Percentiles rank a stretch among this genome's conserved stretches.
These are phyloP conservation scores for Vimba vimba DNA, from an alignment of 2,113 vertebrate species.

Conservation along the genomic window DNA sequence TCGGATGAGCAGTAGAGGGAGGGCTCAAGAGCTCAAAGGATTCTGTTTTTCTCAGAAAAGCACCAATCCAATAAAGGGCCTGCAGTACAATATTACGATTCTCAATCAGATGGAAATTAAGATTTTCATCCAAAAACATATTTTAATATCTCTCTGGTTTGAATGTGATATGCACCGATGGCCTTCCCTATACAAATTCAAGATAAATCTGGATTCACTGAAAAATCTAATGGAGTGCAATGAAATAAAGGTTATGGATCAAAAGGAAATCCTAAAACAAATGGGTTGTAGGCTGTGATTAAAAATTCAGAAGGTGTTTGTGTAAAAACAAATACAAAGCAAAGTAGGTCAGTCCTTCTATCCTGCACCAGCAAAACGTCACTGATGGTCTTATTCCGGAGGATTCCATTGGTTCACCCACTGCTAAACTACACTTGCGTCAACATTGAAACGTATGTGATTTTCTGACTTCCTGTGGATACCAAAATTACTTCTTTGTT, in stretches of 20 bases:
- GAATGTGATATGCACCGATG: not conserved
- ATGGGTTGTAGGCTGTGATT: not conserved
- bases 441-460: too few relatives aligned
- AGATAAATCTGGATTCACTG: conserved; percentile 1
- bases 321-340: not conserved
- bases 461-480: too few relatives aligned
- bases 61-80: not conserved
- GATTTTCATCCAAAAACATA: not conserved
- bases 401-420: not conserved
- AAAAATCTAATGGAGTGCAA: not conserved
- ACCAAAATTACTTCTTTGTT: too few relatives aligned
- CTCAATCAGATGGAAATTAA: not conserved
- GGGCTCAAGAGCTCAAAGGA: not conserved
- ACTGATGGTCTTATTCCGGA: not conserved
- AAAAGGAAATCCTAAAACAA: not conserved
- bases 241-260: not conserved
- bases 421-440: not conserved
- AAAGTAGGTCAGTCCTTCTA: not conserved
- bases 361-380: not conserved
- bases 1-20: conserved; percentile 1
- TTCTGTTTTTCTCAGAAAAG: conserved; percentile 23
- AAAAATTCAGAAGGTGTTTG: not conserved
- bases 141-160: not conserved
- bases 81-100: not conserved
- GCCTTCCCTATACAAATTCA: too few relatives aligned